These are phyloP conservation scores for Ormyrus rosae DNA, from an alignment of 2,888 invertebrate genomes.

Conservation along the genomic window DNA sequence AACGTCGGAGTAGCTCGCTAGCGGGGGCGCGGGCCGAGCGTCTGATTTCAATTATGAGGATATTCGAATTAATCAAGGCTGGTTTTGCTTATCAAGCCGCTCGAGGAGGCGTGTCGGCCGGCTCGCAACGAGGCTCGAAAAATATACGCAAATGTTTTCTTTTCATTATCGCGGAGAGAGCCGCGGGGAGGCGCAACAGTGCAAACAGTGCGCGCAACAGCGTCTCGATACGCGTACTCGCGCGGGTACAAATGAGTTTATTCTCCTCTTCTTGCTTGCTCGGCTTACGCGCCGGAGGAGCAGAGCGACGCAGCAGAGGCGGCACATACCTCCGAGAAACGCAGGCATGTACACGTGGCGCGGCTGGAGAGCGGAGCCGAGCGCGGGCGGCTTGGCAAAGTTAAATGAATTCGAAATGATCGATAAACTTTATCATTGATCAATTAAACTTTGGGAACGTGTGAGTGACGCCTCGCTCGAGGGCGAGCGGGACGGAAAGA, in stretches of 20 bases:
- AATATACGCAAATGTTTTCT: no score
- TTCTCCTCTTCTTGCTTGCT: background rate
- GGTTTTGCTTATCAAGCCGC: no score
- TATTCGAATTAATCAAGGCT: slow-evolving; percentile 38
- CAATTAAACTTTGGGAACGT: slow-evolving; percentile 76
- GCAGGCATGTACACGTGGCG: background rate
- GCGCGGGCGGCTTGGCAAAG: slow-evolving; percentile 60
- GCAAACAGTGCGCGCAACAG: no score
- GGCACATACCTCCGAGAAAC: slow-evolving; percentile 16
- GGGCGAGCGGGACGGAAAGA: slow-evolving; percentile 62
- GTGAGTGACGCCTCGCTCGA: slow-evolving; percentile 70
- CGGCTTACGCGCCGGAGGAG: no score
- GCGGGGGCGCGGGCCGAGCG: background rate
- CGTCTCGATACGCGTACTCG: background rate
- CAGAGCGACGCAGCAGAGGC: background rate
- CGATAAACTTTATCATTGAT: slow-evolving; percentile 77
- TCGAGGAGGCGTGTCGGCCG: no score
- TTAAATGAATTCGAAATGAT: slow-evolving; percentile 76
- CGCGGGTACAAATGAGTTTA: slow-evolving; percentile 20
- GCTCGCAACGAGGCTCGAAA: no score
- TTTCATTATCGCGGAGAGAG: no score
- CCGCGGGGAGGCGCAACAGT: no score
- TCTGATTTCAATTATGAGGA: slow-evolving; percentile 46
- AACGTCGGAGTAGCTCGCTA: slow-evolving; percentile 27
- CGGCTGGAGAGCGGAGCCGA: background rate